These are phyloP conservation scores for Meandrina meandrites DNA, from an alignment of 92 coral and sea anemone species.

Conservation along the genomic window DNA sequence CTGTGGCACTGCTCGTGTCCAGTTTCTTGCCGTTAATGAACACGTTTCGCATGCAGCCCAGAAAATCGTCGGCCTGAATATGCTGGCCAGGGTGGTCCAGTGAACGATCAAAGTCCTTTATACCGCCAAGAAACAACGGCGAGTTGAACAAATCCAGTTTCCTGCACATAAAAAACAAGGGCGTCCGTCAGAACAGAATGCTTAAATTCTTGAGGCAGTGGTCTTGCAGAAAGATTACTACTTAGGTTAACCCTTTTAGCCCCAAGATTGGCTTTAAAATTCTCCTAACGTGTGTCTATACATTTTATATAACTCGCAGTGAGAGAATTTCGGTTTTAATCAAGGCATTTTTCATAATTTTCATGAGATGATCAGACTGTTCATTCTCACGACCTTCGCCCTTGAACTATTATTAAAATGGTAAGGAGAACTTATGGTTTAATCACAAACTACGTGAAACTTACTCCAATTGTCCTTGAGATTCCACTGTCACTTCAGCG, in stretches of 20 bases:
- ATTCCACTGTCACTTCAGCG: constrained; percentile 22
- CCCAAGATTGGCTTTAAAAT: neutral
- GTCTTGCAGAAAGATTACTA: too few relatives aligned
- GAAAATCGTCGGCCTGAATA: constrained; percentile 77
- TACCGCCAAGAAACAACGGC: constrained; percentile 87
- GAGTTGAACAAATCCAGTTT: constrained; percentile 75
- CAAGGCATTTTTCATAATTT: neutral
- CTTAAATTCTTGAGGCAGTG: neutral
- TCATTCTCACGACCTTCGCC: too few relatives aligned
- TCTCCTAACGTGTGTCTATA: neutral
- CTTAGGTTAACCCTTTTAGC: neutral
- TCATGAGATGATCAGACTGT: neutral
- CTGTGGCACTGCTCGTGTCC: constrained; percentile 50
- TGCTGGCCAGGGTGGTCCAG: constrained; percentile 72
- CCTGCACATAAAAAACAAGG: constrained; percentile 32
- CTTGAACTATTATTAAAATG: too few relatives aligned
- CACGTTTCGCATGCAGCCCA: constrained; percentile 94
- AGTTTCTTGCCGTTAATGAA: constrained; percentile 71
- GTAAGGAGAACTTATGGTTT: too few relatives aligned
- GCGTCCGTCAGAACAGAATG: neutral
- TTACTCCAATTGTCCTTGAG: constrained; percentile 53
- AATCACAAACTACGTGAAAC: neutral
- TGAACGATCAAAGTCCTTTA: constrained; percentile 74
- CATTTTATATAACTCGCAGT: too few relatives aligned
- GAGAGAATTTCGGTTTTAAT: neutral